Base-by-base conservation (phyloP, 1,140 invertebrate genomes). In the Drosophila ambigua region DNA sequence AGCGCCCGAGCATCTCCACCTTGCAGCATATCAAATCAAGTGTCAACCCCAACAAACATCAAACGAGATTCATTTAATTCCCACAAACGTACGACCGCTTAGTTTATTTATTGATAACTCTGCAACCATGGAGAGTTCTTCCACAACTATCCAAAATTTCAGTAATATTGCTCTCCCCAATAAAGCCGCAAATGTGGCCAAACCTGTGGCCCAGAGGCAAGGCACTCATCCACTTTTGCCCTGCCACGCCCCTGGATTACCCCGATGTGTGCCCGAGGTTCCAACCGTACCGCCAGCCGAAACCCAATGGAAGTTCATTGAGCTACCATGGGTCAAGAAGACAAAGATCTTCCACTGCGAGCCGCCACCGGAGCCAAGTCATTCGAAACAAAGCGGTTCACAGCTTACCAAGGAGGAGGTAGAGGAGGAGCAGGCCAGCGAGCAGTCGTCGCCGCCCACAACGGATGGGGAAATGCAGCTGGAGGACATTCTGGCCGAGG, bases 401-500 rank as follows among this genome's bases (percentile, higher is more conserved):
- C 11, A 43, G 23, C 8, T 45, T 11, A 2, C 2, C 9, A 5
- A 2, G 8, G 8, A 11, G 8, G 41, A 26, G 5, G 11, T 7
- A 3, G 31, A 11, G n/a, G 61, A 67, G 4, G 44, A 49, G 16
- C 26, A 69, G 6, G 3, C 28, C 1, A 15, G 31, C 7, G 28
- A 11, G n/a, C 4, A 64, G 50, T 20, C 9, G 2, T 41, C 45
- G 24, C 44, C 55, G 3, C 0, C 39, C 4, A 58, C 44, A 2
- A 3, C 26, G 8, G 59, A 63, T 7, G 31, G 44, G 6, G 44
- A 53, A 11, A 15, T 58, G 11, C 49, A 31, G 8, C 13, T 73
- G n/a, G 52, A 66, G 2, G 45, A 74, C 2, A 69, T 82, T 3
- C 7, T 2, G 5, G 39, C 9, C 0, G 79, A 80, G 24, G 16